Base-by-base conservation (phyloP, 2,113 vertebrate species). In the Piprites chloris region DNA sequence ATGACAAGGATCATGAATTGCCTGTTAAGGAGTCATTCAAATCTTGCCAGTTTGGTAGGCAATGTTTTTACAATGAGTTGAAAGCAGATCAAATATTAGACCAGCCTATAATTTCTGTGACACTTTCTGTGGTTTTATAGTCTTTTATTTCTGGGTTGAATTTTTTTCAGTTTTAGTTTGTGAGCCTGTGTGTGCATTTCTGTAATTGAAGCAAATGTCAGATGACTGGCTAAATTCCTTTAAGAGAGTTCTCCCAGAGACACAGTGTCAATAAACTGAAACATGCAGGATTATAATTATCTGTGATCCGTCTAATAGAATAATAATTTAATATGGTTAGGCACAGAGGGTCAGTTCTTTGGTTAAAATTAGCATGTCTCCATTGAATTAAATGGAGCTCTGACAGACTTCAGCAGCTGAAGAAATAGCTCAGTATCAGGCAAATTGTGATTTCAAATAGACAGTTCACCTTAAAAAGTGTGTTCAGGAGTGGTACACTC, bases 261-360 rank as follows among this genome's bases (percentile, higher is more conserved):
- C 68, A 78, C 5, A 7, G 53, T 79, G 85, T 93, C 88, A 96
- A 90, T 84, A 95, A 94, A 87, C 37, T 72, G 92, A 93, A 92
- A 66, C 41, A 81, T 56, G 32, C 49, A 85, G 83, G 83, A 81
- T 75, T 84, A 75, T 92, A 88, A 93, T 96, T 93, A 84, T 93
- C 93, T 95, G 88, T 69, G 84, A 92, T 95, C 67, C 90, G 67
- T 94, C 93, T 94, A 86, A 88, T 84, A 90, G 59, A 92, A 83
- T 74, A 88, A 92, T 94, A 92, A 94, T 96, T 93, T 95, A 89
- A 71, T 90, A 84, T 58, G 75, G 69, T 12, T 86, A 81, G 72
- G 47, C 76, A 81, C 82, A 81, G 56, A 86, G 69, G 61, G 65
- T 88, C 92, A 93, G 53, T 65, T 89, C 80, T 92, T 93, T 55